Conservation (phyloP, 2,888 invertebrate species). For the Leptinotarsa haldemani region DNA sequence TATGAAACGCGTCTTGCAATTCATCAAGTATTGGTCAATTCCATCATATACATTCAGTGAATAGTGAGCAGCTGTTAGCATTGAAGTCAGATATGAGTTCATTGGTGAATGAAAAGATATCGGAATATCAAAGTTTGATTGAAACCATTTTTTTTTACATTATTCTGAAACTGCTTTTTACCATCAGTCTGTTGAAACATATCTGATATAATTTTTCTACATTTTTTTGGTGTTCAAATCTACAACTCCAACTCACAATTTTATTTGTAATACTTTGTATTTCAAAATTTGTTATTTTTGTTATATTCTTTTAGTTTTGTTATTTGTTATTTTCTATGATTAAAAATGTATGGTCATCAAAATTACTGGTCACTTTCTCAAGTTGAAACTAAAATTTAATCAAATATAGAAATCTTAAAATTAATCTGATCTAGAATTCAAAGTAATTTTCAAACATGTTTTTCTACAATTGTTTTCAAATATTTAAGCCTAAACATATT, state of each 20-base stretch:
- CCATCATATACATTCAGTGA: too few species aligned
- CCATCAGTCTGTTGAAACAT: background rate
- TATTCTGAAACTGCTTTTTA: background rate
- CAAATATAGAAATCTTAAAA: background rate
- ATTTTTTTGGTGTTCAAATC: constrained; percentile 1
- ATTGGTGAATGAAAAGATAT: too few species aligned
- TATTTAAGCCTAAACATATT: constrained; percentile 1
- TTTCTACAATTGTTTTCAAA: constrained; percentile 2
- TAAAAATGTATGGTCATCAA: constrained; percentile 34
- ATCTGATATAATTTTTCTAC: too few species aligned
- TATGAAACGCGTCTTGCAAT: too few species aligned
- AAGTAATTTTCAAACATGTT: background rate
- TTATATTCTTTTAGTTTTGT: constrained; percentile 49
- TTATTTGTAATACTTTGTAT: constrained; percentile 30
- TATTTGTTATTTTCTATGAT: constrained; percentile 48
- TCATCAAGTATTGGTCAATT: too few species aligned
- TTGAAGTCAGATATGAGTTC: too few species aligned
- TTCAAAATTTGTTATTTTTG: constrained; percentile 51
- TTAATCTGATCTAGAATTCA: background rate
- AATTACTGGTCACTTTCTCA: constrained; percentile 36
- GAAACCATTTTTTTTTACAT: too few species aligned
- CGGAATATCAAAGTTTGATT: too few species aligned
- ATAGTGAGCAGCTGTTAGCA: too few species aligned
- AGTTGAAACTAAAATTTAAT: background rate
- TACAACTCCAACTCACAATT: constrained; percentile 29